phyloP scores from a whole-genome alignment of 1,140 invertebrate genomes.

The Neelides sp. region DNA sequence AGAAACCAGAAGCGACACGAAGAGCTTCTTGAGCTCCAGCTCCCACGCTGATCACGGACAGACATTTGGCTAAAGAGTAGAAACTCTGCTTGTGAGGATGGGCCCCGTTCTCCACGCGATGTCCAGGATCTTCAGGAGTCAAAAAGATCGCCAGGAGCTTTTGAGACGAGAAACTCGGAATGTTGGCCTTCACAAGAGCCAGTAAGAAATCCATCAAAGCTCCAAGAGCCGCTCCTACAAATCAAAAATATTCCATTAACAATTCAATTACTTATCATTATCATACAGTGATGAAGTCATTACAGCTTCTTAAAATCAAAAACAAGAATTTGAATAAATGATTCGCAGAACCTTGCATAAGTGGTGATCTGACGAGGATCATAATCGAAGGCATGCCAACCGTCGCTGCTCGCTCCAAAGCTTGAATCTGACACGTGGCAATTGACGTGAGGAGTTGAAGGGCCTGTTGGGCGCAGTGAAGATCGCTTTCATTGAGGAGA shows the following conservation, averaged over 20 bases:
- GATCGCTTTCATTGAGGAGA: constrained; percentile 79
- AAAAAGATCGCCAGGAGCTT: constrained; percentile 36
- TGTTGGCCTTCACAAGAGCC: constrained; percentile 65
- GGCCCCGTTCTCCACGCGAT: constrained; percentile 17
- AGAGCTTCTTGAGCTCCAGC: constrained; percentile 54
- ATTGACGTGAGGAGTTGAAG: constrained; percentile 63
- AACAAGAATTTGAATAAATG: constrained; percentile 1
- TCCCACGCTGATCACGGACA: constrained; percentile 74
- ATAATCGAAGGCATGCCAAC: constrained; percentile 72
- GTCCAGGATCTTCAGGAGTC: constrained; percentile 14
- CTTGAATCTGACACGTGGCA: constrained; percentile 52
- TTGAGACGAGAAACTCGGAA: constrained; percentile 44
- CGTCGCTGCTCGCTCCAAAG: constrained; percentile 42
- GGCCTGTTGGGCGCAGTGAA: constrained; percentile 88
- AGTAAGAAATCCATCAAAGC: constrained; percentile 85
- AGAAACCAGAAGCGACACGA: constrained; percentile 70
- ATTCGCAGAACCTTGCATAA: constrained; percentile 72
- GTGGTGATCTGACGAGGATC: constrained; percentile 72
- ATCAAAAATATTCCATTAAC: background rate
- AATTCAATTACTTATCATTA: constrained; percentile 1
- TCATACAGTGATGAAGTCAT: constrained; percentile 6
- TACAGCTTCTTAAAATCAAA: constrained; percentile 1
- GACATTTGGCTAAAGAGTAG: constrained; percentile 62
- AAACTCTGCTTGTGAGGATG: constrained; percentile 28
- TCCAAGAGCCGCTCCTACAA: constrained; percentile 62